Evolutionary conservation across 2,113 vertebrate genomes (phyloP), one percentile per base, ranked within the genome.

Genomic region (Saccopteryx leptura): DNA sequence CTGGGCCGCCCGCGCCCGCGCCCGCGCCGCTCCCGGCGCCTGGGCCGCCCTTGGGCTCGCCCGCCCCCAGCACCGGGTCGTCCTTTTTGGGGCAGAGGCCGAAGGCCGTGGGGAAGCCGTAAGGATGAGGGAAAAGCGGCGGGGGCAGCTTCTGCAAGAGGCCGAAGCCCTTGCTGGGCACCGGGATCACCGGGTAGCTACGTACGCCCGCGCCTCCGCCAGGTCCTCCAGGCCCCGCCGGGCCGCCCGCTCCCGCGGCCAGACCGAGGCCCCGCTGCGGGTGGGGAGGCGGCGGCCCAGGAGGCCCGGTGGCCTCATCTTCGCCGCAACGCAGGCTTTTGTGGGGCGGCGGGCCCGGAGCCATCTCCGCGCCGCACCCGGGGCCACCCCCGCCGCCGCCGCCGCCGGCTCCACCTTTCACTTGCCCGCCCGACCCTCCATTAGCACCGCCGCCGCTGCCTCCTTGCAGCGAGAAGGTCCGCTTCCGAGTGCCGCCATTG

Each of bases 41-140:
- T 0, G 97, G 97, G 11, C 98, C 98, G 24, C 96, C 96, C 61
- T 98, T 97, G n/a, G 98, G 98, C 4, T 98, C 98, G 0, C 97
- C 97, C 0, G 98, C 95, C 0, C 98, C 98, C 69, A 98, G 31
- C 31, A 98, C 94, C 2, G 98, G 98, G 92, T 99, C 99, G 71
- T 99, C 99, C 94, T 99, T 99, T 81, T 99, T 99, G 96, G 98
- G 99, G 98, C 99, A 99, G 61, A 99, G 98, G n/a, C 99, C 99
- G 66, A 99, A 99, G 63, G 99, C 98, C 11, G 98, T 98, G 24
- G 99, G 99, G 97, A 99, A 99, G 71, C 99, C 98, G 63, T 99
- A 99, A 0, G 99, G 99, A 18, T 99, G 99, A 3, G 99, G 99
- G 96, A 99, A 99, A 24, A 99, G 99, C 0, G 99, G 99, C 4